Conservation (phyloP, 2,113 vertebrate species). For the Syrmaticus mikado region DNA sequence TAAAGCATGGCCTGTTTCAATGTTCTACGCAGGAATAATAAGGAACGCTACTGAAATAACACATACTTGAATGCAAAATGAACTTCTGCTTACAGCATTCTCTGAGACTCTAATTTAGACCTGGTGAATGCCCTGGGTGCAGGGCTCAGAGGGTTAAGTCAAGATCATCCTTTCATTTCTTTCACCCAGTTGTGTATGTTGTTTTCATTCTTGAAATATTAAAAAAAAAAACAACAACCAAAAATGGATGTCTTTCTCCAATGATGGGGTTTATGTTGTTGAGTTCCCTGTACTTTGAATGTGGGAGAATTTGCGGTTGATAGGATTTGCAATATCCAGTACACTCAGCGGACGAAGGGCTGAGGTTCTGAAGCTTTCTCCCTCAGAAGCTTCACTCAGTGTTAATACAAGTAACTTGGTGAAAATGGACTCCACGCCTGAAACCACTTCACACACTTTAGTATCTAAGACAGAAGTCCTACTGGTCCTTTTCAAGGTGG, state of each 20-base stretch:
- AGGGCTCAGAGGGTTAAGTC: background rate
- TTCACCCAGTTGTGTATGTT: background rate
- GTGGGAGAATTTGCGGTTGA: background rate
- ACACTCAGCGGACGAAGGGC: background rate
- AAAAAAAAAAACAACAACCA: background rate
- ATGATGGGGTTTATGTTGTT: background rate
- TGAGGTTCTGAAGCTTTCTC: background rate
- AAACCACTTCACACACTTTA: background rate
- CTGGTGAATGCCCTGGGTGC: background rate
- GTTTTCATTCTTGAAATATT: background rate
- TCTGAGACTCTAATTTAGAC: background rate
- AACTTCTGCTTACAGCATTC: background rate
- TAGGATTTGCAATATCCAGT: background rate
- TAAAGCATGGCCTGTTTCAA: background rate
- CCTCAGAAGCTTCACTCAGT: background rate
- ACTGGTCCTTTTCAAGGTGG: background rate
- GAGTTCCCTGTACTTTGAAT: background rate
- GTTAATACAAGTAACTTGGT: background rate
- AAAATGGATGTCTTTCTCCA: background rate
- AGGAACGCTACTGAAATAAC: background rate
- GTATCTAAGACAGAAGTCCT: background rate
- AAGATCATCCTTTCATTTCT: background rate
- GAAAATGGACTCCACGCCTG: background rate
- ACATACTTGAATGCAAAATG: background rate
- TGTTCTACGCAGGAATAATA: background rate